phyloP scores from a whole-genome alignment of 2,113 vertebrate genomes.

The Azemiops feae region DNA sequence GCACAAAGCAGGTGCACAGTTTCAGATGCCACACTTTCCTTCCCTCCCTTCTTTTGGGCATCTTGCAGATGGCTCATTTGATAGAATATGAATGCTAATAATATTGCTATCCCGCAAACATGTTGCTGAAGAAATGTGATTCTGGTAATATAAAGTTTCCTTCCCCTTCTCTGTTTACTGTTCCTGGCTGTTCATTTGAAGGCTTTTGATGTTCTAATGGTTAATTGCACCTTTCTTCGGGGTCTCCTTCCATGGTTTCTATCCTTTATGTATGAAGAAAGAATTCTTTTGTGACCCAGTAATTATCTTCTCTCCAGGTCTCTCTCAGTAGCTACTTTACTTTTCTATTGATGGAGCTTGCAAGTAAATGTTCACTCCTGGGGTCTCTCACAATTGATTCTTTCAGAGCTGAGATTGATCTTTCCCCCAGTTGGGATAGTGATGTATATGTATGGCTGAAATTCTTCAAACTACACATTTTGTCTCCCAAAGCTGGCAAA shows the following conservation, averaged over 20 bases:
- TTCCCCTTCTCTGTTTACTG: constrained; percentile 1
- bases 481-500: neutral
- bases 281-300: neutral
- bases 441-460: constrained; percentile 4
- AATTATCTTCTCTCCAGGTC: neutral
- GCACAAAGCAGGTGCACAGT: neutral
- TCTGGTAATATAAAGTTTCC: neutral
- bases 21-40: neutral
- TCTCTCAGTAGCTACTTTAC: constrained; percentile 5
- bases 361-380: constrained; percentile 14
- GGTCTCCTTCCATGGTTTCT: neutral
- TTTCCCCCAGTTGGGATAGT: constrained; percentile 13
- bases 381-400: constrained; percentile 5
- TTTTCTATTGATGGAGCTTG: constrained; percentile 9
- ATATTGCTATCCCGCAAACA: neutral
- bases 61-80: neutral
- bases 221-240: constrained; percentile 4
- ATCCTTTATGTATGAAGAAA: neutral
- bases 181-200: constrained; percentile 21
- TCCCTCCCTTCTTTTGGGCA: neutral
- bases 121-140: neutral
- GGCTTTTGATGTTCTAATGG: constrained; percentile 9
- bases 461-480: neutral
- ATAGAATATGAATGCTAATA: neutral
- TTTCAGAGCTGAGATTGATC: constrained; percentile 14